These are phyloP conservation scores for Perca flavescens DNA, from an alignment of 2,113 vertebrate genomes.

Conservation along the genomic window DNA sequence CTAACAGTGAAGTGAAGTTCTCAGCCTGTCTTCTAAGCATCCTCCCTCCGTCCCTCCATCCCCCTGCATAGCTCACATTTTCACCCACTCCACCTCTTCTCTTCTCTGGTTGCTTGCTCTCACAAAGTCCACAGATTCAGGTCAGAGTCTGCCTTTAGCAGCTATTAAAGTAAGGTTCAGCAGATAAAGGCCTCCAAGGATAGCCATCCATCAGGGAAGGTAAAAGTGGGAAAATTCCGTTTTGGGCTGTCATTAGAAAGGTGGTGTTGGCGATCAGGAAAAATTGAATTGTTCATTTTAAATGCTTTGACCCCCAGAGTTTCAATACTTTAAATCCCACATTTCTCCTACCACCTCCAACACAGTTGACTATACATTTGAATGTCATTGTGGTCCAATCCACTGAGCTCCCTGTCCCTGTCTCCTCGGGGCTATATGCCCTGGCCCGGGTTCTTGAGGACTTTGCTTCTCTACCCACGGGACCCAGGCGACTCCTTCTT, in stretches of 20 bases:
- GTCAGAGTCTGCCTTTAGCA: constrained; percentile 76
- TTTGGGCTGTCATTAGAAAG: constrained; percentile 63
- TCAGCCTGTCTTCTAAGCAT: constrained; percentile 26
- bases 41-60: constrained; percentile 9
- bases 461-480: constrained; percentile 62
- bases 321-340: constrained; percentile 48
- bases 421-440: constrained; percentile 54
- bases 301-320: constrained; percentile 52
- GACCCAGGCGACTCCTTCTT: constrained; percentile 71
- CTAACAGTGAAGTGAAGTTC: constrained; percentile 62
- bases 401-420: constrained; percentile 61
- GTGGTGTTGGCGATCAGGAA: constrained; percentile 33
- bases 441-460: constrained; percentile 62
- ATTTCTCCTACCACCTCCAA: constrained; percentile 47
- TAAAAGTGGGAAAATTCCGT: constrained; percentile 53
- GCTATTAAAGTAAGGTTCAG: constrained; percentile 78
- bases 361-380: constrained; percentile 62
- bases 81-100: constrained; percentile 46
- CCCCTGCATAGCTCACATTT: constrained; percentile 19
- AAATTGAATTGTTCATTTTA: constrained; percentile 54
- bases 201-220: constrained; percentile 68
- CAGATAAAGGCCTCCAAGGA: constrained; percentile 72
- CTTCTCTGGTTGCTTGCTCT: constrained; percentile 53
- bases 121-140: constrained; percentile 70
- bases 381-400: constrained; percentile 73